A percentile compares a stretch with the other conserved stretches of the same genome.
phyloP scores from a whole-genome alignment of 2,797 vertebrate genomes.

The Oreochromis mossambicus region DNA sequence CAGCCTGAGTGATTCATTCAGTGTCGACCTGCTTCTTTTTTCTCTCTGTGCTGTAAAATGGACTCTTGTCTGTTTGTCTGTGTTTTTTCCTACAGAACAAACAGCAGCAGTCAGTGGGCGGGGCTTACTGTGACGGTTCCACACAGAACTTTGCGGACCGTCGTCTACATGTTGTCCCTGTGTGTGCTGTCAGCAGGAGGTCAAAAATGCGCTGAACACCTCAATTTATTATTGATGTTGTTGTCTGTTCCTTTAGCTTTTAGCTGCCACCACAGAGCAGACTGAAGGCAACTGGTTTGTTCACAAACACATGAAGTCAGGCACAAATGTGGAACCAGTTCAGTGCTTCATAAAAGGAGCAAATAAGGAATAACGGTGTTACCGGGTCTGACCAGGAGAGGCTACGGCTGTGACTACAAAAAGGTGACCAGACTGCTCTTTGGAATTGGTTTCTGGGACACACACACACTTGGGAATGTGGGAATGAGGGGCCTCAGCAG shows the following conservation, averaged over 20 bases:
- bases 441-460: background rate
- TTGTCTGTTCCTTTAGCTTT: background rate
- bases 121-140: background rate
- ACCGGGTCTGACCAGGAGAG: background rate
- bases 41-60: background rate
- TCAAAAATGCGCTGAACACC: background rate
- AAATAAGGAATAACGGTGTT: background rate
- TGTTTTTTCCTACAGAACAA: background rate
- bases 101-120: constrained; percentile 12
- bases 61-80: constrained; percentile 37
- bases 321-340: background rate
- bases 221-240: no score
- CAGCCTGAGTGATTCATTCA: background rate
- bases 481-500: background rate
- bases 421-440: background rate
- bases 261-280: background rate
- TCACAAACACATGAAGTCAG: background rate
- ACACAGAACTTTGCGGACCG: accelerated
- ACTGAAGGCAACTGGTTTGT: accelerated
- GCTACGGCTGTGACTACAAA: background rate
- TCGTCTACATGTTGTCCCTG: accelerated
- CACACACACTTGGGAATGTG: background rate
- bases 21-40: background rate
- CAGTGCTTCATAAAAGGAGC: background rate
- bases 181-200: accelerated